Evolutionary conservation across 35 echinoderm and acorn worm genomes (phyloP), one percentile per base, ranked within the genome.

Genomic region (Lytechinus variegatus): DNA sequence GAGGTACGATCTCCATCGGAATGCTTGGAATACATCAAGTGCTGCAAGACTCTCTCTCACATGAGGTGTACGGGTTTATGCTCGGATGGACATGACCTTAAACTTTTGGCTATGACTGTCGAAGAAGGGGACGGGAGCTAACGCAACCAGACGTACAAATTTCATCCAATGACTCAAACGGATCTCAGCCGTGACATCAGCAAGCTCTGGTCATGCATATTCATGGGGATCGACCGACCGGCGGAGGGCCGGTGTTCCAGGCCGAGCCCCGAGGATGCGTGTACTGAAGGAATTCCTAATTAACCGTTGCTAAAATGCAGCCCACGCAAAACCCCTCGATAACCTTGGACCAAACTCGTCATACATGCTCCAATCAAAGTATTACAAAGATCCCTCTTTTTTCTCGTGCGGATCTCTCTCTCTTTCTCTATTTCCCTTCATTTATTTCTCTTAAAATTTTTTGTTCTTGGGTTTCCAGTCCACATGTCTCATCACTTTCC

Each of bases 141-240:
- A 93, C 55, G 54, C n/a, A 93, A 93, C 52, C 53, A 93, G 92
- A 93, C 54, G 55, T 93, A 93, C 53, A 93, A 57, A 93, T 93
- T 54, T 24, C 92, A 93, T 55, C 92, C 92, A 93, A 57, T 93
- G 92, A 93, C 54, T 93, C 92, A 93, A 93, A 54, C 27, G 55
- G 92, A 93, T 55, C 28, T 93, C 92, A 93, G 92, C 92, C 52
- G 54, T 93, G 92, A 93, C 92, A 93, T 93, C 92, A 93, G 92
- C 52, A 93, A 28, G 14, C 88, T 12, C 13, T 44, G 33, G 28
- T 93, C 92, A 93, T 93, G 92, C 92, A 93, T 93, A 93, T 93
- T 54, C 92, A 93, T 57, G 52, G 56, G 92, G 13, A 93, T 93
- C 54, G 92, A 93, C 92, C 54, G 54, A 4, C 33, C 14, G 53